These are phyloP conservation scores for Trichopoda pennipes DNA, from an alignment of 2,888 invertebrate species.

Conservation along the genomic window DNA sequence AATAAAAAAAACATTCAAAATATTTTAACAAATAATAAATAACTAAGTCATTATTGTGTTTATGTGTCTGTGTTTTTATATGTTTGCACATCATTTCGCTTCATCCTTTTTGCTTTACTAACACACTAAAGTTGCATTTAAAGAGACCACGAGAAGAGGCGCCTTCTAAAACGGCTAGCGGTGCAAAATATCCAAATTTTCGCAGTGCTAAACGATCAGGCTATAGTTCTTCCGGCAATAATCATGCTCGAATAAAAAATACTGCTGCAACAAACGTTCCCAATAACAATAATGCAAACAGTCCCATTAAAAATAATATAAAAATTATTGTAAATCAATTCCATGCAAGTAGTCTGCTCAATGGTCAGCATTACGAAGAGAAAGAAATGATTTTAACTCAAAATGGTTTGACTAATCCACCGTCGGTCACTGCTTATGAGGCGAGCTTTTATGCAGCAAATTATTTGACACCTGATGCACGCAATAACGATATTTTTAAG, in stretches of 20 bases:
- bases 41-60: slow-evolving; percentile 22
- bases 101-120: slow-evolving; percentile 68
- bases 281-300: slow-evolving; percentile 52
- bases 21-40: slow-evolving; percentile 57
- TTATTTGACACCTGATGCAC: slow-evolving; percentile 72
- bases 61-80: slow-evolving; percentile 41
- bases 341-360: slow-evolving; percentile 79
- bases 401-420: slow-evolving; percentile 77
- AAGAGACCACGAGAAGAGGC: slow-evolving; percentile 79
- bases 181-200: slow-evolving; percentile 45
- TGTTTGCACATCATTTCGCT: slow-evolving; percentile 68
- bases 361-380: slow-evolving; percentile 75
- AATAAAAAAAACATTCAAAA: slow-evolving; percentile 30
- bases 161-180: slow-evolving; percentile 60
- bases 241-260: slow-evolving; percentile 33
- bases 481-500: slow-evolving; percentile 45
- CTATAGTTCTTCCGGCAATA: slow-evolving; percentile 33
- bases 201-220: slow-evolving; percentile 58
- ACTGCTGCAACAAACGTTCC: slow-evolving; percentile 37
- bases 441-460: slow-evolving; percentile 77
- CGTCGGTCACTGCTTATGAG: slow-evolving; percentile 74
- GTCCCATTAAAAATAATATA: slow-evolving; percentile 69
- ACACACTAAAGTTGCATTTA: slow-evolving; percentile 77
- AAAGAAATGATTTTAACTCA: slow-evolving; percentile 76
- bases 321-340: slow-evolving; percentile 80